Evolutionary conservation across 2,113 vertebrate genomes (phyloP).

Genomic region (Sander lucioperca): DNA sequence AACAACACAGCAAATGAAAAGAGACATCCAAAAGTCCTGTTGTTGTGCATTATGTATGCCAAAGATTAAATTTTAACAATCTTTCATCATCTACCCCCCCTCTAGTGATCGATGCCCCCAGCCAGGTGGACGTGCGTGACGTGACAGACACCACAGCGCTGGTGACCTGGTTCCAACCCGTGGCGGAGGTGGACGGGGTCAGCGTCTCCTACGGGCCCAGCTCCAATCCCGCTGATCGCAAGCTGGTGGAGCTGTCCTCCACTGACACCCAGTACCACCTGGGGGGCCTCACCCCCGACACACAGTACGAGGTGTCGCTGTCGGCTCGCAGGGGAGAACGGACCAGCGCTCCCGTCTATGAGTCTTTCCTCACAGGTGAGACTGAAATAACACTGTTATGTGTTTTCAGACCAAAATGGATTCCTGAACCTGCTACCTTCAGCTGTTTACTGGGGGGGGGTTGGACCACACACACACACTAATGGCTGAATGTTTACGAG

Average conservation of each 20-base stretch:
- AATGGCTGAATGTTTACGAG: constrained; percentile 30
- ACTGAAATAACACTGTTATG: not conserved
- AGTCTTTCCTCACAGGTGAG: constrained; percentile 92
- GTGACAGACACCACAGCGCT: constrained; percentile 93
- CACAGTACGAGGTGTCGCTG: constrained; percentile 91
- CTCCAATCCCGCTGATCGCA: constrained; percentile 84
- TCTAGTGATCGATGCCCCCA: constrained; percentile 92
- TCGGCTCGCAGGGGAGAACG: constrained; percentile 86
- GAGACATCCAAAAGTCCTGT: too few relatives aligned
- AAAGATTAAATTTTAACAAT: not conserved
- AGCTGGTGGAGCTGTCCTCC: constrained; percentile 87
- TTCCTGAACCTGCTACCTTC: not conserved
- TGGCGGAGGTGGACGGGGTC: constrained; percentile 90
- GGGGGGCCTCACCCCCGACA: constrained; percentile 90
- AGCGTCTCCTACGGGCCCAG: constrained; percentile 90
- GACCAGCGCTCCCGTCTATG: constrained; percentile 87
- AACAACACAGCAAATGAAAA: too few relatives aligned
- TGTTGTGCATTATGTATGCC: not conserved
- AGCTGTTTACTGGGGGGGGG: not conserved
- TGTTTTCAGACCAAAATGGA: not conserved
- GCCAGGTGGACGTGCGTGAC: constrained; percentile 92
- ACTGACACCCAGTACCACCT: constrained; percentile 93
- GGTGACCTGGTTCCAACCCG: constrained; percentile 94
- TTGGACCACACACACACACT: constrained; percentile 50
- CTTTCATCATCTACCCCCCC: not conserved